These are phyloP conservation scores for Hypotaenidia philippensis DNA, from an alignment of 2,797 vertebrate genomes.

Conservation along the genomic window DNA sequence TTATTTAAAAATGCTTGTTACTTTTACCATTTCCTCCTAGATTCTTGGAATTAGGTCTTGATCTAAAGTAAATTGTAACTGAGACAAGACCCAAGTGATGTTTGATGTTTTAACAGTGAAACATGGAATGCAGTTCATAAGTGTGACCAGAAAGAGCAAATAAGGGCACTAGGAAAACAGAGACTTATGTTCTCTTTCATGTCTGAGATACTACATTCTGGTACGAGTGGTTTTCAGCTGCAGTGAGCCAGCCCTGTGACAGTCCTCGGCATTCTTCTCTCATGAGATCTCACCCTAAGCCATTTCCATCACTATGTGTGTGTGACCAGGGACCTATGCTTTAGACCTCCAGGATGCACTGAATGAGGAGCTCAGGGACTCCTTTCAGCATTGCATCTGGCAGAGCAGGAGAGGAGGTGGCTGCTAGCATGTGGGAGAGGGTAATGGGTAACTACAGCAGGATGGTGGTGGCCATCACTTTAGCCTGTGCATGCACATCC, in stretches of 20 bases:
- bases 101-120: neutral
- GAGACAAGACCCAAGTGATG: neutral
- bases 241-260: neutral
- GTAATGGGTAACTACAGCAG: neutral
- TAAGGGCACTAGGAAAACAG: neutral
- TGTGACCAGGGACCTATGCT: neutral
- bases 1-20: neutral
- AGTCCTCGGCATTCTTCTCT: neutral
- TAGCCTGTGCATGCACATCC: neutral
- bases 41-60: neutral
- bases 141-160: neutral
- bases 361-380: neutral
- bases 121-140: neutral
- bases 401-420: neutral
- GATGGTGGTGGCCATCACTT: neutral
- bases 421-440: fast-evolving
- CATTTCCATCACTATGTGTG: neutral
- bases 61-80: neutral
- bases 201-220: neutral
- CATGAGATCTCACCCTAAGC: neutral
- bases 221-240: neutral
- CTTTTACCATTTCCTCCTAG: neutral
- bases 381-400: neutral
- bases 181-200: neutral
- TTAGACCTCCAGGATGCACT: neutral